Evolutionary conservation across 2,113 vertebrate genomes (phyloP).

Genomic region (Hippolais icterina): DNA sequence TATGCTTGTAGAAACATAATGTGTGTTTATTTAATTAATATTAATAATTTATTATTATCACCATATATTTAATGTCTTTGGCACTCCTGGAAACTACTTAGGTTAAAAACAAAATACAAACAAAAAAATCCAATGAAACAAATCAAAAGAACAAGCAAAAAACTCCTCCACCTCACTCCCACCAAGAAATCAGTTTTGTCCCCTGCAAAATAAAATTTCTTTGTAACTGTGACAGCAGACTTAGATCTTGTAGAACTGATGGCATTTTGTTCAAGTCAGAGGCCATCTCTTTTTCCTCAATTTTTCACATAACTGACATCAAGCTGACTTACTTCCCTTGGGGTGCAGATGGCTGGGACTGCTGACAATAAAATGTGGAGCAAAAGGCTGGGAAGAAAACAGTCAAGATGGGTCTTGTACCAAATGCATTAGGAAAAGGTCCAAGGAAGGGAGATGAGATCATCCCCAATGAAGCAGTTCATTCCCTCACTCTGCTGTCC

Average conservation of each 20-base stretch:
- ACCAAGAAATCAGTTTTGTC: not conserved
- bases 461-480: not conserved
- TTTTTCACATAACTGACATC: not conserved
- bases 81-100: not conserved
- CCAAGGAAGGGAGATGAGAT: not conserved
- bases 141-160: not conserved
- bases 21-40: not conserved
- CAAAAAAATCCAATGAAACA: fast-evolving
- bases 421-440: not conserved
- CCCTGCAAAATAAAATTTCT: not conserved
- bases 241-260: not conserved
- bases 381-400: not conserved
- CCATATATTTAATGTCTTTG: not conserved
- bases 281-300: not conserved
- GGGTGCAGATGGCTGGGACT: not conserved
- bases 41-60: not conserved
- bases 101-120: not conserved
- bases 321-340: not conserved
- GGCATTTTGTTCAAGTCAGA: not conserved
- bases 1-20: not conserved
- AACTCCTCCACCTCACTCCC: not conserved
- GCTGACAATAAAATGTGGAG: not conserved
- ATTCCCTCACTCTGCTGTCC: not conserved
- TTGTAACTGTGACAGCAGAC: not conserved
- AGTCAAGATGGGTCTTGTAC: not conserved